Percentiles rank a stretch among this genome's conserved stretches.
Evolutionary conservation across 1,140 invertebrate genomes (phyloP).

Genomic region (Zaprionus tsacasi): DNA sequence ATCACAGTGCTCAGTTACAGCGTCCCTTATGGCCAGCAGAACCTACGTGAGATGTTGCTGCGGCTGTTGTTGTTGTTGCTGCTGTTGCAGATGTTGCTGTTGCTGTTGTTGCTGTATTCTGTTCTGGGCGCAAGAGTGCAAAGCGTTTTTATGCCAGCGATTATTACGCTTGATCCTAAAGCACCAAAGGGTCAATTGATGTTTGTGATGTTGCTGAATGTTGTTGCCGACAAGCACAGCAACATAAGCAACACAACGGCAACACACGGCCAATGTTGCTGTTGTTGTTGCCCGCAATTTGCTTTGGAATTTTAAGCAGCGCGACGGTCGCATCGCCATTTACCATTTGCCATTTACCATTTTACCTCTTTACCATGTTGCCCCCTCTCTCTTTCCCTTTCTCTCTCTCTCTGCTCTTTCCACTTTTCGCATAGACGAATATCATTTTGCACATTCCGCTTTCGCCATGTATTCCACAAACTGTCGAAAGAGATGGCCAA

Average conservation of each 20-base stretch:
- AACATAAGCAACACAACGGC: slow-evolving; percentile 28
- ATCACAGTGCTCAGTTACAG: slow-evolving; percentile 14
- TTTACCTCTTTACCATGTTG: slow-evolving; percentile 30
- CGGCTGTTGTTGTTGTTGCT: neutral
- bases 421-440: slow-evolving; percentile 42
- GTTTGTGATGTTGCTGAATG: slow-evolving; percentile 80
- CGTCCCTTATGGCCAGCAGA: slow-evolving; percentile 25
- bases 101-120: slow-evolving; percentile 13
- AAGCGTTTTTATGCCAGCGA: slow-evolving; percentile 83
- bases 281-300: slow-evolving; percentile 71
- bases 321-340: slow-evolving; percentile 54
- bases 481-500: slow-evolving; percentile 36
- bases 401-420: neutral
- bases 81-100: slow-evolving; percentile 5
- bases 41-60: slow-evolving; percentile 5
- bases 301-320: slow-evolving; percentile 83
- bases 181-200: slow-evolving; percentile 83
- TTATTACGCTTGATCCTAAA: slow-evolving; percentile 83
- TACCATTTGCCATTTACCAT: slow-evolving; percentile 51
- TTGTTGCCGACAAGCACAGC: slow-evolving; percentile 55
- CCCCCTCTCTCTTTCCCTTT: neutral
- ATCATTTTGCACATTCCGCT: slow-evolving; percentile 53
- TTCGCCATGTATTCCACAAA: slow-evolving; percentile 39
- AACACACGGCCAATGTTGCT: neutral
- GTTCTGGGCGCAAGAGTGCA: slow-evolving; percentile 73